phyloP scores from a whole-genome alignment of 2,113 vertebrate species.

The Rafetus swinhoei region DNA sequence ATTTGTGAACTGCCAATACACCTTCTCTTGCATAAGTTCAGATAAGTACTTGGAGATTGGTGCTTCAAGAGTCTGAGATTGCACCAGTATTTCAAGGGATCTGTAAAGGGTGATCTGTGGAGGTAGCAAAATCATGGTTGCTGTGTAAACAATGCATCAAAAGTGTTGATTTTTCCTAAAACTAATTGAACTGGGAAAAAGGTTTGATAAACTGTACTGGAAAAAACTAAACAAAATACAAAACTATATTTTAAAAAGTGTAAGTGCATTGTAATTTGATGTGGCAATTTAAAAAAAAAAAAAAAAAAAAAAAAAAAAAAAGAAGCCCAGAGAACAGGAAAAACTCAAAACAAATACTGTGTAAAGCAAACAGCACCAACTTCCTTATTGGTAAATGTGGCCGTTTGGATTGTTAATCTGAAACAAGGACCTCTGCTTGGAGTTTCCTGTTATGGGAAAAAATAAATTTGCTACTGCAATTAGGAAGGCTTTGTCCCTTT shows the following conservation, averaged over 20 bases:
- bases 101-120: background rate
- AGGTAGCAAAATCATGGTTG: background rate
- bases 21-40: too few species aligned
- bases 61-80: background rate
- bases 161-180: background rate
- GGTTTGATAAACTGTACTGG: background rate
- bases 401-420: background rate
- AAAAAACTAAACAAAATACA: background rate
- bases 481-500: background rate
- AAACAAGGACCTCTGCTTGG: background rate
- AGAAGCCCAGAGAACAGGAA: background rate
- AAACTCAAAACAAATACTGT: background rate
- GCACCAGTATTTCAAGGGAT: background rate
- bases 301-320: background rate
- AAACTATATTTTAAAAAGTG: background rate
- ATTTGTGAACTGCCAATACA: too few species aligned
- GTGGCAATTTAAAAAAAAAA: background rate
- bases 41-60: too few species aligned
- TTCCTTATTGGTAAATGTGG: background rate
- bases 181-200: background rate
- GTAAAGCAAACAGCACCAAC: background rate
- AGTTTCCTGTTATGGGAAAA: background rate
- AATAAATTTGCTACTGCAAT: too few species aligned
- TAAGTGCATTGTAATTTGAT: background rate
- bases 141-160: background rate